phyloP scores from a whole-genome alignment of 2,888 invertebrate genomes.

The Clivina fossor region DNA sequence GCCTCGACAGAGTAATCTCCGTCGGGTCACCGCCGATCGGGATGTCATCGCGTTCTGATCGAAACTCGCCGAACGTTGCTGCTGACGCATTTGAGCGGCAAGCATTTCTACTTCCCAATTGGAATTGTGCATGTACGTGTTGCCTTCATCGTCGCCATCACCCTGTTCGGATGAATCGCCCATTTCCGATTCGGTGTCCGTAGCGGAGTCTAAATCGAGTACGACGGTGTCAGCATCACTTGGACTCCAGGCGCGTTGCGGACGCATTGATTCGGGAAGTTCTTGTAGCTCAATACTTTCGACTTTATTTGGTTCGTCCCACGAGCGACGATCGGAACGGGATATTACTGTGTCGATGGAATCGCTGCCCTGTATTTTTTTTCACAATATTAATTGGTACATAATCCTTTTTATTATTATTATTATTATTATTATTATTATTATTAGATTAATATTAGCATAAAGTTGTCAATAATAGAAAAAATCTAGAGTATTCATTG shows the following conservation, averaged over 20 bases:
- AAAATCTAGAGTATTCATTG: too few relatives aligned
- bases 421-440: too few relatives aligned
- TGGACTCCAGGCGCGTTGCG: constrained; percentile 45
- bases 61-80: constrained; percentile 50
- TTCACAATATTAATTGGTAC: too few relatives aligned
- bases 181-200: constrained; percentile 48
- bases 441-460: too few relatives aligned
- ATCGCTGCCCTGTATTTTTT: constrained; percentile 35
- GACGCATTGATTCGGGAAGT: constrained; percentile 53
- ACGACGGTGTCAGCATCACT: constrained; percentile 36
- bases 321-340: constrained; percentile 59
- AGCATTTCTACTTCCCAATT: constrained; percentile 53
- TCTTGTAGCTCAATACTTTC: constrained; percentile 70
- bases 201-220: constrained; percentile 49
- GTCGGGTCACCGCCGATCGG: constrained; percentile 39
- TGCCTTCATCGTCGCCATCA: constrained; percentile 48
- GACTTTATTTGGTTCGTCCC: constrained; percentile 72
- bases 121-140: constrained; percentile 45
- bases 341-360: constrained; percentile 50
- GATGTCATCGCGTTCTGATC: constrained; percentile 45
- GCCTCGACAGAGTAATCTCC: constrained; percentile 47
- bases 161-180: constrained; percentile 48
- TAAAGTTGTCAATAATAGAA: too few relatives aligned
- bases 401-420: too few relatives aligned
- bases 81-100: constrained; percentile 50